Evolutionary conservation across 1,140 invertebrate genomes (phyloP).

Genomic region (Rhopalosiphum padi): DNA sequence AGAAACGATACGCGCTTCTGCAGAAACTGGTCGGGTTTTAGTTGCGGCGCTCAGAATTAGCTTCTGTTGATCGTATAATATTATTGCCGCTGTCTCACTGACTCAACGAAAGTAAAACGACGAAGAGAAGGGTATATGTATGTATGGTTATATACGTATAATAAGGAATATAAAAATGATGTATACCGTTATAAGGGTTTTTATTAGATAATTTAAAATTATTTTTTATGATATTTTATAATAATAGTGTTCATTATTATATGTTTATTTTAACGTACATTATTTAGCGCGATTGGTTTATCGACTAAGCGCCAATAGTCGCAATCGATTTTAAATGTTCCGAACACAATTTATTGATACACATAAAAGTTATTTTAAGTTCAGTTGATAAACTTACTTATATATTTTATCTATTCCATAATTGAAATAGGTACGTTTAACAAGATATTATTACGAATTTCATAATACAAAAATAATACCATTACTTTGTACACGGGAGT

Average conservation of each 20-base stretch:
- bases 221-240: neutral
- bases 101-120: neutral
- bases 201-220: neutral
- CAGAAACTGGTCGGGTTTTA: neutral
- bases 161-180: neutral
- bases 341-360: neutral
- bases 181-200: neutral
- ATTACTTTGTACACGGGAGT: neutral
- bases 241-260: neutral
- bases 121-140: neutral
- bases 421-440: neutral
- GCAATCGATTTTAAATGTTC: neutral
- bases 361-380: neutral
- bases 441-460: neutral
- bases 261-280: neutral
- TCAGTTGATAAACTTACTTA: neutral
- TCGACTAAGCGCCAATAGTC: neutral
- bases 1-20: neutral
- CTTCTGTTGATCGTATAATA: neutral
- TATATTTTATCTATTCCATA: neutral
- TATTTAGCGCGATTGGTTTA: neutral
- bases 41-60: neutral
- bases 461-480: neutral
- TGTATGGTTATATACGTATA: too few species aligned
- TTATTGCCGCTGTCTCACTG: neutral